phyloP scores from a whole-genome alignment of 1,140 invertebrate genomes.

The Sesamia nonagrioides region DNA sequence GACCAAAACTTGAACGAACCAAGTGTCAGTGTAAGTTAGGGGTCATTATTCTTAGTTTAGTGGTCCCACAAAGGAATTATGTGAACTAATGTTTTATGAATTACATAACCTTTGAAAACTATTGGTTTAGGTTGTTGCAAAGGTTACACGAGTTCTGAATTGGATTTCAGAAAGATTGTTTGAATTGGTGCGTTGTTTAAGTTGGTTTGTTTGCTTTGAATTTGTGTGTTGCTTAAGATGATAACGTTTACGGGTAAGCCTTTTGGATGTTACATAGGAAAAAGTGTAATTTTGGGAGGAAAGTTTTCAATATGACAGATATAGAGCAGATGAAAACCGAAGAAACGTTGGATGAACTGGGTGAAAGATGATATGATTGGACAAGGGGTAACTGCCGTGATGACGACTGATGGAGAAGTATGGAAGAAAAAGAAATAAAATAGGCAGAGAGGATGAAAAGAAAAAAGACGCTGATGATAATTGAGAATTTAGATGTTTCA shows the following conservation, averaged over 20 bases:
- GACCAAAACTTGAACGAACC: constrained; percentile 21
- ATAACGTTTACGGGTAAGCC: background rate
- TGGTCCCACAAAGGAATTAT: background rate
- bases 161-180: constrained; percentile 26
- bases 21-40: constrained; percentile 6
- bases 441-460: no score
- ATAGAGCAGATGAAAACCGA: no score
- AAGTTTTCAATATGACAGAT: no score
- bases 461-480: no score
- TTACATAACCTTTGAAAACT: background rate
- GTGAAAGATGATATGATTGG: no score
- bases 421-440: no score
- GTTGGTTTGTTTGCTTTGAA: constrained; percentile 31
- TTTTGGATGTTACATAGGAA: background rate
- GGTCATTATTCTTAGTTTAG: constrained; percentile 27
- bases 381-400: no score
- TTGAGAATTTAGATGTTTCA: no score
- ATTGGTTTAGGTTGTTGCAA: background rate
- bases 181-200: constrained; percentile 23
- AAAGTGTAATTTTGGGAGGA: no score
- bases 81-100: background rate
- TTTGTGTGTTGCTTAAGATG: constrained; percentile 12
- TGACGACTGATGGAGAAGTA: no score
- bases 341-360: no score
- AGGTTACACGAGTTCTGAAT: constrained; percentile 17